Evolutionary conservation across 2,113 vertebrate genomes (phyloP).

Genomic region (Caranx ignobilis): DNA sequence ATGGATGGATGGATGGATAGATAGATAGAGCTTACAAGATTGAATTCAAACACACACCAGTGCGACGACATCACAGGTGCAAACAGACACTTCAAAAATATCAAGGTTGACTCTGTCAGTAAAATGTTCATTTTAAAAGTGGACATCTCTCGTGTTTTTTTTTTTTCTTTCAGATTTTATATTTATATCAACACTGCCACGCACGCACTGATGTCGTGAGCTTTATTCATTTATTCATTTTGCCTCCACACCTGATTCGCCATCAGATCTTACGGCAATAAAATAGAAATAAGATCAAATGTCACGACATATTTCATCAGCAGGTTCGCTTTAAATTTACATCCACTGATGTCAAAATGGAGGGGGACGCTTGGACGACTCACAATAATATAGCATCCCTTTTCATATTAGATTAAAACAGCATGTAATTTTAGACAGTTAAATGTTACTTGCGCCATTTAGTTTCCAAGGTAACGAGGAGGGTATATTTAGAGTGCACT

Average conservation of each 20-base stretch:
- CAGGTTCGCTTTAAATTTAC: constrained; percentile 51
- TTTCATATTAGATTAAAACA: constrained; percentile 69
- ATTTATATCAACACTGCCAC: neutral
- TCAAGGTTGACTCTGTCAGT: neutral
- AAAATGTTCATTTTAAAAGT: constrained; percentile 17
- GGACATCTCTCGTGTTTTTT: neutral
- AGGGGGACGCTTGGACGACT: constrained; percentile 51
- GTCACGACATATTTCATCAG: neutral
- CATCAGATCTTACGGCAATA: constrained; percentile 3
- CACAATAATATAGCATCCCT: constrained; percentile 49
- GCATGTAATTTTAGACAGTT: constrained; percentile 79
- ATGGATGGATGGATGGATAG: too few relatives aligned
- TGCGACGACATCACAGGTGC: neutral
- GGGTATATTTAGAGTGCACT: constrained; percentile 82
- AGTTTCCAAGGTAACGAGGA: constrained; percentile 85
- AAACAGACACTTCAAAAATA: neutral
- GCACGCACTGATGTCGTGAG: constrained; percentile 24
- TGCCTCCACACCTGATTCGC: constrained; percentile 33
- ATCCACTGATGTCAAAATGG: constrained; percentile 56
- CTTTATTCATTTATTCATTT: constrained; percentile 16
- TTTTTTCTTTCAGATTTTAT: neutral
- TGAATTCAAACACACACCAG: neutral
- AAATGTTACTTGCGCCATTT: constrained; percentile 80
- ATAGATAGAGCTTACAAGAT: neutral
- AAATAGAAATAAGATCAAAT: constrained; percentile 39